Evolutionary conservation across 2,797 vertebrate genomes (phyloP).

Genomic region (Neomorphus geoffroyi): DNA sequence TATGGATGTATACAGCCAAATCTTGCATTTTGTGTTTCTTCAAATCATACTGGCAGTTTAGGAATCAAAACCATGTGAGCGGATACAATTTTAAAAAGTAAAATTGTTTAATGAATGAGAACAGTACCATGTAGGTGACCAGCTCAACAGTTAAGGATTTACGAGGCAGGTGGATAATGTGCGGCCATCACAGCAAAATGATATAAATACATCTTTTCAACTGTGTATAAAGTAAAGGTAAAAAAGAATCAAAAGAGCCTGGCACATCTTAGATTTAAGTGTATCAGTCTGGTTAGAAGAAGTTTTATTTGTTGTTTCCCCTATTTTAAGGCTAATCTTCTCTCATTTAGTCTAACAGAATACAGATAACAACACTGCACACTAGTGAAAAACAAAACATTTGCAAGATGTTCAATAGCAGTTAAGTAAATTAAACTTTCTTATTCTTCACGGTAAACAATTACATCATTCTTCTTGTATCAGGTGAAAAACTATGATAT

Average conservation of each 20-base stretch:
- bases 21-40: not conserved
- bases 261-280: not conserved
- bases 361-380: not conserved
- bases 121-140: rapidly evolving
- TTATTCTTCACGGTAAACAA: constrained; percentile 29
- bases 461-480: constrained; percentile 15
- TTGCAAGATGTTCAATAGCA: not conserved
- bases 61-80: not conserved
- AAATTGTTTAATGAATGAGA: not conserved
- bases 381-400: not conserved
- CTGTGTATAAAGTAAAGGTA: not conserved
- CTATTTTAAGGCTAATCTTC: not conserved
- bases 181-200: not conserved
- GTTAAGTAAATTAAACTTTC: not conserved
- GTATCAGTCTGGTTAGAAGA: not conserved
- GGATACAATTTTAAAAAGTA: not conserved
- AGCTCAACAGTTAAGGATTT: not conserved
- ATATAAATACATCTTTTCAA: not conserved
- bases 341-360: not conserved
- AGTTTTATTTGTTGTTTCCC: not conserved
- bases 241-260: not conserved
- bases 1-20: not conserved
- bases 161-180: not conserved
- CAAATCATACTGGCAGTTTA: not conserved
- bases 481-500: constrained; percentile 47